Evolutionary conservation across 2,888 invertebrate species (phyloP).

Genomic region (Asteroscopus sphinx): DNA sequence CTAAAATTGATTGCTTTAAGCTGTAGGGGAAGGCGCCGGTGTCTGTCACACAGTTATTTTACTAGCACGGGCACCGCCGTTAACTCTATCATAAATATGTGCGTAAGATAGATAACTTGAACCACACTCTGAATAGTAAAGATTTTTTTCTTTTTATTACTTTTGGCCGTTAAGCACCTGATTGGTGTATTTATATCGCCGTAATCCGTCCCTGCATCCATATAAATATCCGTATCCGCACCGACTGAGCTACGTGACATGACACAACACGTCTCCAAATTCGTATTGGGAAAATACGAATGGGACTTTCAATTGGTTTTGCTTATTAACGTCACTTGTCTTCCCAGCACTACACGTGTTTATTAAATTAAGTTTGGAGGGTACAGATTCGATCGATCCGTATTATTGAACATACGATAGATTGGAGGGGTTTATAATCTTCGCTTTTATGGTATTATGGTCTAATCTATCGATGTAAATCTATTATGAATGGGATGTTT

Average conservation of each 20-base stretch:
- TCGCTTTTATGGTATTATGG: constrained; percentile 44
- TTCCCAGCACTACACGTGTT: constrained; percentile 48
- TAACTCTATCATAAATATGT: too few species aligned
- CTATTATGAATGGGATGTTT: constrained; percentile 2
- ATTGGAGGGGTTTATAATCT: constrained; percentile 26
- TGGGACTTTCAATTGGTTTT: constrained; percentile 79
- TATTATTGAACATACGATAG: constrained; percentile 22
- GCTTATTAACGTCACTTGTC: constrained; percentile 71
- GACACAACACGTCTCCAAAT: constrained; percentile 67
- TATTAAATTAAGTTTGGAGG: constrained; percentile 54
- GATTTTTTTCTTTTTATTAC: too few species aligned
- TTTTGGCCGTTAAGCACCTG: neutral
- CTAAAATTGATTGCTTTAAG: too few species aligned
- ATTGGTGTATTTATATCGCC: constrained; percentile 18
- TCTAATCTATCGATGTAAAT: constrained; percentile 26
- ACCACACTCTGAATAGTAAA: too few species aligned
- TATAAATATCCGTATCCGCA: constrained; percentile 56
- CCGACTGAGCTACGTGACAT: constrained; percentile 63
- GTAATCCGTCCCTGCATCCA: constrained; percentile 49
- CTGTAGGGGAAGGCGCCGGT: too few species aligned
- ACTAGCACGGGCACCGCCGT: too few species aligned
- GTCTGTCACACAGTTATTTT: too few species aligned
- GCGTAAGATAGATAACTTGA: too few species aligned
- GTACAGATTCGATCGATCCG: constrained; percentile 24
- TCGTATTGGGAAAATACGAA: constrained; percentile 76